These are phyloP conservation scores for Zaprionus kolodkinae DNA, from an alignment of 1,140 invertebrate species.

Conservation along the genomic window DNA sequence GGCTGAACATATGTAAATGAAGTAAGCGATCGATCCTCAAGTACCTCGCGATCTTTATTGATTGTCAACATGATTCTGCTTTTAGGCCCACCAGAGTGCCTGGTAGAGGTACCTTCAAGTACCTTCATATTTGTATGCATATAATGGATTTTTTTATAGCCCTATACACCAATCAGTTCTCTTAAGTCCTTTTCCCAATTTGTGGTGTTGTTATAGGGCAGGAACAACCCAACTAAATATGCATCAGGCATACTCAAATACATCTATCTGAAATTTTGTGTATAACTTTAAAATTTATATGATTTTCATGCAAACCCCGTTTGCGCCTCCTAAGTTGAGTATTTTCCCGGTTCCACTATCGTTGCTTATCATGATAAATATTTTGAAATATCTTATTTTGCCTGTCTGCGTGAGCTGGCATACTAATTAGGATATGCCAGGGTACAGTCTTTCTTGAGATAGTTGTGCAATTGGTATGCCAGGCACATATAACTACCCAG, in stretches of 20 bases:
- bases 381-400: neutral
- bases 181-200: neutral
- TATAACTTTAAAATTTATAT: neutral
- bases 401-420: neutral
- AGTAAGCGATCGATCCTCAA: conserved; percentile 54
- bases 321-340: neutral
- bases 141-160: neutral
- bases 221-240: neutral
- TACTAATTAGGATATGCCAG: conserved; percentile 2
- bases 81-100: conserved; percentile 8
- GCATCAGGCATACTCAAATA: neutral
- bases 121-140: conserved; percentile 3
- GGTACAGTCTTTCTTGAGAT: neutral
- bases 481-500: conserved; percentile 7
- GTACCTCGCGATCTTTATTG: conserved; percentile 45
- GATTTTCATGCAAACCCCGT: neutral
- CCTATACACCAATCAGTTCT: neutral
- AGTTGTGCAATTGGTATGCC: neutral
- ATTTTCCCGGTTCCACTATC: neutral
- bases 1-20: conserved; percentile 4
- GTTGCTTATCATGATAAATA: neutral
- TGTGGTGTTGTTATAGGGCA: neutral
- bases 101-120: neutral
- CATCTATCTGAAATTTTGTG: neutral
- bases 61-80: conserved; percentile 59